Evolutionary conservation across 2,797 vertebrate genomes (phyloP).

Genomic region (Euphonia xanthogaster): DNA sequence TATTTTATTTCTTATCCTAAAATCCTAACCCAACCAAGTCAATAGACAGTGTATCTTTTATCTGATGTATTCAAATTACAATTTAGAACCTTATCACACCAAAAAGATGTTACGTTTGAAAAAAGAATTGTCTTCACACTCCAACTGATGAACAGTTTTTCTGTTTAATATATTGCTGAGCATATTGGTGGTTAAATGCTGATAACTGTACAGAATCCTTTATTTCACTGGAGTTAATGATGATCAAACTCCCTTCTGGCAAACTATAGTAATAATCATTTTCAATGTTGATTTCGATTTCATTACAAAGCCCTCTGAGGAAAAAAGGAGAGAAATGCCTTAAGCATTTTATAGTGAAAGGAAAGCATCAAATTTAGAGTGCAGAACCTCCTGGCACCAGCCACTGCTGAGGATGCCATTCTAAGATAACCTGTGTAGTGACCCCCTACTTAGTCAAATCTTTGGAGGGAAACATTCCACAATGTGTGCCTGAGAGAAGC

Average conservation of each 20-base stretch:
- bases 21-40: background rate
- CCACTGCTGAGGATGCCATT: background rate
- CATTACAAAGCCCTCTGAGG: constrained; percentile 82
- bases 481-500: background rate
- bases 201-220: constrained; percentile 80
- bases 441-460: background rate
- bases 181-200: constrained; percentile 78
- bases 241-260: constrained; percentile 81
- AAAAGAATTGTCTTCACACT: constrained; percentile 75
- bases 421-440: background rate
- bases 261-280: constrained; percentile 78
- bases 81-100: background rate
- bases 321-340: background rate
- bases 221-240: constrained; percentile 78
- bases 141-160: constrained; percentile 81
- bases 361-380: background rate
- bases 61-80: background rate
- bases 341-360: background rate
- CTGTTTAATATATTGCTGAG: constrained; percentile 80
- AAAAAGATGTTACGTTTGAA: background rate
- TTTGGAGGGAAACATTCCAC: background rate
- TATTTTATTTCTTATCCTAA: background rate
- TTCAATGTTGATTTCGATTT: constrained; percentile 77
- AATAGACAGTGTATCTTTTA: background rate
- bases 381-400: background rate